These are phyloP conservation scores for Caenorhabditis tropicalis DNA, from an alignment of 1,140 invertebrate genomes.

Conservation along the genomic window DNA sequence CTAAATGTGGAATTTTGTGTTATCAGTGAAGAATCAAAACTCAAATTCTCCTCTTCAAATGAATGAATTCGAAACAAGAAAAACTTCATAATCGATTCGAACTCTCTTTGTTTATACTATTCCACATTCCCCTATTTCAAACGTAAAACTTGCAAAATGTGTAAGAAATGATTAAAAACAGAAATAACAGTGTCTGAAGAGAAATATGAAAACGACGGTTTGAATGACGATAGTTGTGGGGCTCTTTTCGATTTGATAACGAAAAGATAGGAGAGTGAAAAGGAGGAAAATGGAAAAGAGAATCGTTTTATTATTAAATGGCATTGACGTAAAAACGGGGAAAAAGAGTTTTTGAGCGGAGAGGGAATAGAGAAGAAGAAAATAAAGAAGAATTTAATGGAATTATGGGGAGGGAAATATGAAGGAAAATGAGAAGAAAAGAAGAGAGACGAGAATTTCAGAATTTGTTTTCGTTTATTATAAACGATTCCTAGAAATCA, in stretches of 20 bases:
- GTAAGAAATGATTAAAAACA: not conserved
- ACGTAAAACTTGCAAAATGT: no score
- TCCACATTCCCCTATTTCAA: no score
- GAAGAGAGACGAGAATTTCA: no score
- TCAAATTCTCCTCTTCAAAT: not conserved
- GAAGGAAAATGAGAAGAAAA: not conserved
- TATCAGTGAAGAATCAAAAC: not conserved
- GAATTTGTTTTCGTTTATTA: no score
- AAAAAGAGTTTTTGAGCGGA: not conserved
- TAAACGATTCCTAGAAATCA: no score
- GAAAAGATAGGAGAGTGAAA: not conserved
- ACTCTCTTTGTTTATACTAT: no score
- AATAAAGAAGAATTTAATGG: not conserved
- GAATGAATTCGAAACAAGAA: no score
- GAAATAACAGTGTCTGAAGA: no score
- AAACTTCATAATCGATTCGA: no score
- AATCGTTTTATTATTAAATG: slow-evolving; percentile 13
- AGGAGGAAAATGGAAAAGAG: no score
- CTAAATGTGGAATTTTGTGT: not conserved
- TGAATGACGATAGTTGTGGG: slow-evolving; percentile 1
- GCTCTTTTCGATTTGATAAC: not conserved
- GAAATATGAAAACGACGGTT: not conserved
- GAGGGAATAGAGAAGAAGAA: not conserved
- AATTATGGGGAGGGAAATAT: not conserved
- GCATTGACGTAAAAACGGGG: slow-evolving; percentile 12